phyloP scores from a whole-genome alignment of 2,113 vertebrate species.

The Mungos mungo region DNA sequence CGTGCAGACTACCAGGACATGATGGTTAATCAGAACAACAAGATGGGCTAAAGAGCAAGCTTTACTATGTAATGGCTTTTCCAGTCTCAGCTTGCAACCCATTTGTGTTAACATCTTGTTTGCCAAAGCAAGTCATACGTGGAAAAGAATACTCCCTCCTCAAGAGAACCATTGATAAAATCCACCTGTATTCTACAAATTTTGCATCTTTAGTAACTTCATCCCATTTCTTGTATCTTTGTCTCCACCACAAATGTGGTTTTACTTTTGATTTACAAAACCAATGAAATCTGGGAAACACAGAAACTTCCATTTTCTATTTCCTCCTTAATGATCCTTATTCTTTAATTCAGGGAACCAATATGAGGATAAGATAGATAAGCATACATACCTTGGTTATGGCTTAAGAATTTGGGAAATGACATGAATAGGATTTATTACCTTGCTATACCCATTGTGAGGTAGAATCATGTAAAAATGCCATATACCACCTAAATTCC shows the following conservation, averaged over 20 bases:
- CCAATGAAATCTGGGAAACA: neutral
- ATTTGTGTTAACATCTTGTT: neutral
- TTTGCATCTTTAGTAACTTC: neutral
- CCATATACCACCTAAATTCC: neutral
- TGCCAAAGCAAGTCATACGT: neutral
- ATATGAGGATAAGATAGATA: neutral
- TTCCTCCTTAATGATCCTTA: neutral
- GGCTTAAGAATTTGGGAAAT: neutral
- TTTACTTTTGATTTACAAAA: neutral
- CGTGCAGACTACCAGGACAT: neutral
- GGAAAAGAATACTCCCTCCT: neutral
- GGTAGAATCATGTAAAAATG: neutral
- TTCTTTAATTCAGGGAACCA: neutral
- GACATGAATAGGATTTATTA: neutral
- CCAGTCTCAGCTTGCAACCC: neutral
- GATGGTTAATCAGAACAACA: neutral
- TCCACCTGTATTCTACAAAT: neutral
- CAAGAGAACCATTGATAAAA: neutral
- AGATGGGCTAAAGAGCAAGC: neutral
- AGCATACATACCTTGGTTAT: neutral
- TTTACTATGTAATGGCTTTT: neutral
- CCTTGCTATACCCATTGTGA: neutral
- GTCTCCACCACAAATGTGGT: neutral
- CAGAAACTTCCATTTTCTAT: neutral
- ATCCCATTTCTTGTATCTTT: neutral